phyloP scores from a whole-genome alignment of 64 coral and sea anemone genomes.

The Dendrophyllia cribrosa region DNA sequence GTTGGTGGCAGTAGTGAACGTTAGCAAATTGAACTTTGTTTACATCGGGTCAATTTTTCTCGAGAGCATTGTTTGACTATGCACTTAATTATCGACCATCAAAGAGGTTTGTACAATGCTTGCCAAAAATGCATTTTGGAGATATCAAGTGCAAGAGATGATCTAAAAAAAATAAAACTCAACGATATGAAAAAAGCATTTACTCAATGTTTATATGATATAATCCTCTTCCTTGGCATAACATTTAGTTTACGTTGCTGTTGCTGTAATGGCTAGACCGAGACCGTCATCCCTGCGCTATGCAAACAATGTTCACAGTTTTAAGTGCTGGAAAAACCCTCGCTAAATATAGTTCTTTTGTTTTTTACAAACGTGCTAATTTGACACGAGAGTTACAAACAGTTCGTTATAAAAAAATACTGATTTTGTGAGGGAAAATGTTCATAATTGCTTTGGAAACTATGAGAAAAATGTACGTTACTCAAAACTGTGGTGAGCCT shows the following conservation, averaged over 20 bases:
- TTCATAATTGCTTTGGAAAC: no score
- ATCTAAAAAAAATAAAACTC: background rate
- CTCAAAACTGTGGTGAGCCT: no score
- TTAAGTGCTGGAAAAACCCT: background rate
- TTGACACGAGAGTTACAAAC: no score
- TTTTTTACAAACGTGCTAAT: no score
- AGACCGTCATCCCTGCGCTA: background rate
- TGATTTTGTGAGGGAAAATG: no score
- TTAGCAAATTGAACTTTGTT: background rate
- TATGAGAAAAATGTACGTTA: no score
- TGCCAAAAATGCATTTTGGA: no score
- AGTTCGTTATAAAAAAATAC: no score
- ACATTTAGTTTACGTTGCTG: conserved; percentile 14
- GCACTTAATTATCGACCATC: no score
- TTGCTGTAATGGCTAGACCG: background rate
- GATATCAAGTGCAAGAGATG: background rate
- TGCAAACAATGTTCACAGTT: background rate
- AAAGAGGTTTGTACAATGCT: background rate
- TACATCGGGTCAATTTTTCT: background rate
- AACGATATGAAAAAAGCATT: background rate
- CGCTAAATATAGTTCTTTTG: background rate
- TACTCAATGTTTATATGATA: background rate
- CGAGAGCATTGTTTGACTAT: background rate
- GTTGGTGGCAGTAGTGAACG: background rate
- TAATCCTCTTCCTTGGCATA: conserved; percentile 17